These are phyloP conservation scores for Diplodus puntazzo DNA, from an alignment of 2,797 vertebrate species.

Conservation along the genomic window DNA sequence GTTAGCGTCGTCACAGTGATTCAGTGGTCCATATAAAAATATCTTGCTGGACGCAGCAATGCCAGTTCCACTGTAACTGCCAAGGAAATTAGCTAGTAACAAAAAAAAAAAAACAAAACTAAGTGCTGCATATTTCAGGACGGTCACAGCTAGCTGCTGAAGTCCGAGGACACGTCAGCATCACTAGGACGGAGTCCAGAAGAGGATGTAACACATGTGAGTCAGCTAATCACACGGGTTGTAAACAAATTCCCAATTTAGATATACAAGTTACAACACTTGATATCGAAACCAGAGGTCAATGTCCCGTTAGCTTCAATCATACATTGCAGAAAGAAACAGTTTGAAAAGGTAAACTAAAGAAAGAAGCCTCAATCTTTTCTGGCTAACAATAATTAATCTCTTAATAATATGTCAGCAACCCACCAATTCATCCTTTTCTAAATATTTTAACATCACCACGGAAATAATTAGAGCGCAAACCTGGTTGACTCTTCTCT, in stretches of 20 bases:
- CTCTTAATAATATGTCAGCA: too few relatives aligned
- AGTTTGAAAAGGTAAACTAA: too few relatives aligned
- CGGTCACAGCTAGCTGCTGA: neutral
- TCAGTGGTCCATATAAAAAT: neutral
- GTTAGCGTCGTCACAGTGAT: too few relatives aligned
- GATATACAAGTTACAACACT: neutral
- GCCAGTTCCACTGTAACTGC: conserved; percentile 3
- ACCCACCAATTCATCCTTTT: too few relatives aligned
- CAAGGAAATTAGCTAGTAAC: neutral
- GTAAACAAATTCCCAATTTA: neutral
- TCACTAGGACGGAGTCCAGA: neutral
- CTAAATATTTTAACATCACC: too few relatives aligned
- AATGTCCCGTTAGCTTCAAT: neutral
- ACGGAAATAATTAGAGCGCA: too few relatives aligned
- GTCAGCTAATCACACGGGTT: neutral
- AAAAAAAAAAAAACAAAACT: neutral
- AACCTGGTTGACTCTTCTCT: too few relatives aligned
- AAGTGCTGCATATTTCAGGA: neutral
- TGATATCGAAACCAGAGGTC: neutral
- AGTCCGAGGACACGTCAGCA: neutral
- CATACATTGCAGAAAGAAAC: too few relatives aligned
- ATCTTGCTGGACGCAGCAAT: neutral
- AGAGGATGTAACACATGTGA: neutral
- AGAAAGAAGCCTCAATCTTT: too few relatives aligned
- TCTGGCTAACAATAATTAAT: too few relatives aligned